Evolutionary conservation across 2,113 vertebrate genomes (phyloP).

Genomic region (Pomatorhinus ruficollis): DNA sequence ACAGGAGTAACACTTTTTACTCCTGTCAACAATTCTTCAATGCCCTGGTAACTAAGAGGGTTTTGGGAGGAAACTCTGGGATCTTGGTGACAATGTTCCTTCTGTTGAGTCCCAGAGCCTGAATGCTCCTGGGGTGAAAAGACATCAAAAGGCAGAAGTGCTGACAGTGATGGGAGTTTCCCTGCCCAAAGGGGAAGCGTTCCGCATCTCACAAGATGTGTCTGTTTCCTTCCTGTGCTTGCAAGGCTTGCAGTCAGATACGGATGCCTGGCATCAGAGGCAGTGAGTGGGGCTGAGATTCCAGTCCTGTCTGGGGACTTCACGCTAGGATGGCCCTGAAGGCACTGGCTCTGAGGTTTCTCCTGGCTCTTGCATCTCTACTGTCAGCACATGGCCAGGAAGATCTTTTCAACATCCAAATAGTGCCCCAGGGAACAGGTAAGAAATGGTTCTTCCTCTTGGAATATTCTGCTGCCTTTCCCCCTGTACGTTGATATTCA

Average conservation of each 20-base stretch:
- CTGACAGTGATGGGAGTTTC: not conserved
- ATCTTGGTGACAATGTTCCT: not conserved
- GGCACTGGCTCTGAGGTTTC: not conserved
- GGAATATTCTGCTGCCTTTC: not conserved
- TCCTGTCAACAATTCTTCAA: not conserved
- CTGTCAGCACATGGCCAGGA: not conserved
- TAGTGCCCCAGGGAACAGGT: not conserved
- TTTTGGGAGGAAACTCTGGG: not conserved
- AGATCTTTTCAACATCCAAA: not conserved
- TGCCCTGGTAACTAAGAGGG: not conserved
- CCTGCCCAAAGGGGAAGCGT: not conserved
- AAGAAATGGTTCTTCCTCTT: not conserved
- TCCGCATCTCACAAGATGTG: not conserved
- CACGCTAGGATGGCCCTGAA: not conserved
- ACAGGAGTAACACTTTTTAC: not conserved
- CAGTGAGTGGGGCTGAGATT: not conserved
- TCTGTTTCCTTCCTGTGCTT: not conserved
- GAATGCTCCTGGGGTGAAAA: not conserved
- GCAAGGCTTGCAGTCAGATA: not conserved
- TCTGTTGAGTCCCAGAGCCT: not conserved
- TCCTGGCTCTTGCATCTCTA: not conserved
- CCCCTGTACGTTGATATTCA: rapidly evolving
- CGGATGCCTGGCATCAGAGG: not conserved
- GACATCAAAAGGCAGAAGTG: not conserved
- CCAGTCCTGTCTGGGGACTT: not conserved